These are phyloP conservation scores for Isichthys henryi DNA, from an alignment of 2,113 vertebrate genomes.

Conservation along the genomic window DNA sequence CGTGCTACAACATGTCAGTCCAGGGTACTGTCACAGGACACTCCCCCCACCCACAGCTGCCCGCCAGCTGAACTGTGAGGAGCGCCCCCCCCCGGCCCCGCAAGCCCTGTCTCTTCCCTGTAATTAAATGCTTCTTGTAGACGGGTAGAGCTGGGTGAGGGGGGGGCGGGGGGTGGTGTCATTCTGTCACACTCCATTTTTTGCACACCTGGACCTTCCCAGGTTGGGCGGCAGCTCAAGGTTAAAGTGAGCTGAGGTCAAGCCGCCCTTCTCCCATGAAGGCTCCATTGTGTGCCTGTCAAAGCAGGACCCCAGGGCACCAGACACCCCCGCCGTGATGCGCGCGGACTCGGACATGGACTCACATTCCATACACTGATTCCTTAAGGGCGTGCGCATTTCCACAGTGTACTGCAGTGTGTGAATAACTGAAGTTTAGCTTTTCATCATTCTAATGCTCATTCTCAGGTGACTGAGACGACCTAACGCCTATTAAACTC, in stretches of 20 bases:
- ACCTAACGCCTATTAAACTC: not conserved
- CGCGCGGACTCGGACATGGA: not conserved
- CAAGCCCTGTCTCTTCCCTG: not conserved
- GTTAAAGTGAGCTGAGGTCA: not conserved
- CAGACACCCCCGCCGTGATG: not conserved
- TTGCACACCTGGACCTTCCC: conserved; percentile 7
- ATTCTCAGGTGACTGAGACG: not conserved
- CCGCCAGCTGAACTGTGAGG: not conserved
- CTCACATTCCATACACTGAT: not conserved
- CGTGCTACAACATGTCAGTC: not conserved
- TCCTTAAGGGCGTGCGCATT: not conserved
- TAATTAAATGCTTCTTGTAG: conserved; percentile 3
- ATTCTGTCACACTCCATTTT: not conserved
- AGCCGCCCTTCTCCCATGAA: not conserved
- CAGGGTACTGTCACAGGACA: not conserved
- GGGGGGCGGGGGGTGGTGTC: not conserved
- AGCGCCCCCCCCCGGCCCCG: not conserved
- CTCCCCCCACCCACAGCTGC: not conserved
- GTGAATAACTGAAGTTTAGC: not conserved
- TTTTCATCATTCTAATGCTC: not conserved
- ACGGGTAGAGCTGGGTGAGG: not conserved
- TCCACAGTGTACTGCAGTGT: not conserved
- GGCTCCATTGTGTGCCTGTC: not conserved
- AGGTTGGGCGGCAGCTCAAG: not conserved
- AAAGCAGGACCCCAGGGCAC: not conserved